Percentiles rank a stretch among this genome's conserved stretches.
phyloP scores from a whole-genome alignment of 2,888 invertebrate species.

The Callyntrura sp. region DNA sequence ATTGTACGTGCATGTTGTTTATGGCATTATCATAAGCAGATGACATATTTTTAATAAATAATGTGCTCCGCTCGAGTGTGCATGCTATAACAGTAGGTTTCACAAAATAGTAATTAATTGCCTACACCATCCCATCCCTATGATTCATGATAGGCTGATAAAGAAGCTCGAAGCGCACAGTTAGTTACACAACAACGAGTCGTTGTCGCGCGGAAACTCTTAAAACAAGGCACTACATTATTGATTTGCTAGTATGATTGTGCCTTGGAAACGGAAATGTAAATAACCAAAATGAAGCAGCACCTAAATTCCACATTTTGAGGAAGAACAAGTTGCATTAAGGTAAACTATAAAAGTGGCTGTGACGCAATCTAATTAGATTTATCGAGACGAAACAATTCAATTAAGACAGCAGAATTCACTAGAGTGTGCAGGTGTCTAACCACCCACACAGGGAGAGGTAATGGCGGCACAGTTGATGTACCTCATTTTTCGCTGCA shows the following conservation, averaged over 20 bases:
- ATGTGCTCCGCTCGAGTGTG: too few species aligned
- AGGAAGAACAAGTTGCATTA: background rate
- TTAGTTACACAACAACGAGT: background rate
- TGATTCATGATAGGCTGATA: background rate
- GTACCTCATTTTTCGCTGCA: background rate
- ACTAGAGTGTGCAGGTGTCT: background rate
- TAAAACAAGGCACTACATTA: background rate
- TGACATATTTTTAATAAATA: too few species aligned
- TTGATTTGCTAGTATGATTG: background rate
- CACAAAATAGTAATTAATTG: background rate
- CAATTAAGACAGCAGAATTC: background rate
- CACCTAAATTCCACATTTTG: constrained; percentile 15
- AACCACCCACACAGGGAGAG: background rate
- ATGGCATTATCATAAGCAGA: too few species aligned
- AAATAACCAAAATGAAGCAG: background rate
- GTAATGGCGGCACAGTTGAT: background rate
- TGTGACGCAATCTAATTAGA: background rate
- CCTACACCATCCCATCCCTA: background rate
- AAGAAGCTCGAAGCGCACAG: background rate
- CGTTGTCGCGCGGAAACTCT: constrained; percentile 17
- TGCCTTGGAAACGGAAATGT: background rate
- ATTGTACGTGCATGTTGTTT: too few species aligned
- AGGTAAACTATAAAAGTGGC: background rate
- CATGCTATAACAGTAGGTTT: too few species aligned
- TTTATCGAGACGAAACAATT: constrained; percentile 24